These are phyloP conservation scores for Melitaea athalia DNA, from an alignment of 2,888 invertebrate genomes.

Conservation along the genomic window DNA sequence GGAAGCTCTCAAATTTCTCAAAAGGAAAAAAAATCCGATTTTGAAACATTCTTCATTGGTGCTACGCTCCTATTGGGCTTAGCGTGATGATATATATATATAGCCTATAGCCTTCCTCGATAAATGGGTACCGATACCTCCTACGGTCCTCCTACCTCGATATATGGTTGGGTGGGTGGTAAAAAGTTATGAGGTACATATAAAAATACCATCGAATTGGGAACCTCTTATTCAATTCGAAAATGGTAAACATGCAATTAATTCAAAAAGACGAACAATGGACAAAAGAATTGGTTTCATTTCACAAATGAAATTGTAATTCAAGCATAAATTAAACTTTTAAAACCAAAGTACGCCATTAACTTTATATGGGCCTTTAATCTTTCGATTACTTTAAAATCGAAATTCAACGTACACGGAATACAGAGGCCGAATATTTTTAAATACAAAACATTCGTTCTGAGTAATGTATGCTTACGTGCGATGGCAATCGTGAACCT, in stretches of 20 bases:
- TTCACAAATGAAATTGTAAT: neutral
- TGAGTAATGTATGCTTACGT: slow-evolving; percentile 19
- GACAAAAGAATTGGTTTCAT: neutral
- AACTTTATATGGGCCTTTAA: neutral
- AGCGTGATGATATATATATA: too few species aligned
- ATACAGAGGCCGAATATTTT: slow-evolving; percentile 22
- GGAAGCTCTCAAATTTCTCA: too few species aligned
- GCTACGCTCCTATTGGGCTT: too few species aligned
- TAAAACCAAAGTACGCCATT: neutral
- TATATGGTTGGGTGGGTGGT: too few species aligned
- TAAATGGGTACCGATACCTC: too few species aligned
- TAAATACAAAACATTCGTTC: slow-evolving; percentile 21
- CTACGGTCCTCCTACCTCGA: too few species aligned
- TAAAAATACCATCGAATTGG: too few species aligned
- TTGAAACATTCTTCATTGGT: too few species aligned
- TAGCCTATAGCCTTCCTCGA: too few species aligned
- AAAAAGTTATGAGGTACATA: too few species aligned
- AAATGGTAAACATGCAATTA: neutral
- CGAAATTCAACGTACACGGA: neutral
- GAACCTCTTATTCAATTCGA: too few species aligned
- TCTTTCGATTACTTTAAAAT: neutral
- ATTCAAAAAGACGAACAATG: neutral
- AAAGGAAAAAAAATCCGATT: too few species aligned
- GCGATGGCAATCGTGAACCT: slow-evolving; percentile 26
- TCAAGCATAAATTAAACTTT: neutral